A percentile compares a stretch with the other conserved stretches of the same genome.
phyloP scores from a whole-genome alignment of 92 coral and sea anemone genomes.

The Porites divaricata region DNA sequence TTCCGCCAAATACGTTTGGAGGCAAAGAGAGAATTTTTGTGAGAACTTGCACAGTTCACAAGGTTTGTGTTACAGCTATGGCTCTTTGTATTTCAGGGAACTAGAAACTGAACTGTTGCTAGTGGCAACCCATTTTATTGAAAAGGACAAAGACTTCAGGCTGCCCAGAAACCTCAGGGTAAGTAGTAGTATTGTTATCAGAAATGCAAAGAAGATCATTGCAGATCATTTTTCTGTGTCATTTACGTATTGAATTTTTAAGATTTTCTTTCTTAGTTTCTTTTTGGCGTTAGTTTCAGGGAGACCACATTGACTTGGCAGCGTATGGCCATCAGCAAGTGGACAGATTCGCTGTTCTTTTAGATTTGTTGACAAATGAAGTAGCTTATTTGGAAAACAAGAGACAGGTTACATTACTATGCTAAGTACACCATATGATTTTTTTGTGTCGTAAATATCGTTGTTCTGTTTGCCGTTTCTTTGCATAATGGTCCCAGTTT shows the following conservation, averaged over 20 bases:
- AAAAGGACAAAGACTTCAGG: conserved; percentile 86
- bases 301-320: conserved; percentile 78
- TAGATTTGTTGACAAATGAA: conserved; percentile 98
- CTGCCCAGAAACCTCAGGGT: conserved; percentile 58
- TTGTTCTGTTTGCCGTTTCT: too few relatives aligned
- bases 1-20: too few relatives aligned
- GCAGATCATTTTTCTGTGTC: too few relatives aligned
- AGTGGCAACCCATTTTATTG: conserved; percentile 86
- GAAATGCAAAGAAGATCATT: too few relatives aligned
- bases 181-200: background rate
- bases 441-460: too few relatives aligned
- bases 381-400: conserved; percentile 95
- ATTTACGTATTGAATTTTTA: too few relatives aligned
- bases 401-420: conserved; percentile 70
- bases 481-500: too few relatives aligned
- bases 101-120: conserved; percentile 91
- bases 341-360: conserved; percentile 87
- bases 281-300: conserved; percentile 61
- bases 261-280: background rate
- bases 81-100: conserved; percentile 55
- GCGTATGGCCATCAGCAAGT: conserved; percentile 95
- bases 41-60: background rate
- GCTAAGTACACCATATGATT: too few relatives aligned
- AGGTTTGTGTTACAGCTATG: too few relatives aligned
- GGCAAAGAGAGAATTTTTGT: background rate